phyloP scores from a whole-genome alignment of 2,113 vertebrate genomes.

The Oostethus manadensis region DNA sequence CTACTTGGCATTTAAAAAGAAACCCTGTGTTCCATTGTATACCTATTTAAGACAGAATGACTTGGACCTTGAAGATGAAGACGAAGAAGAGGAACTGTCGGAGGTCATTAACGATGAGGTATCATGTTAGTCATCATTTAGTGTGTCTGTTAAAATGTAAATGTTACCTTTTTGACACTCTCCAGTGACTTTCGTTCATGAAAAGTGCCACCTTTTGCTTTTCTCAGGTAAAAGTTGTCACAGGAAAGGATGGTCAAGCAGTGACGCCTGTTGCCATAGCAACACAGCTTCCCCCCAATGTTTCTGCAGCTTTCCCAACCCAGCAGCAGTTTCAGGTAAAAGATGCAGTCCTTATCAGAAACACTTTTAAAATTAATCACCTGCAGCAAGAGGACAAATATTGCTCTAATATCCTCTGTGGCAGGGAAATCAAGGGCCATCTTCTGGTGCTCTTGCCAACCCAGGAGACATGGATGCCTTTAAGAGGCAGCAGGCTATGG shows the following conservation, averaged over 20 bases:
- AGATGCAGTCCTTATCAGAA: slow-evolving; percentile 15
- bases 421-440: slow-evolving; percentile 79
- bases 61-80: slow-evolving; percentile 92
- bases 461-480: slow-evolving; percentile 87
- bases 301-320: slow-evolving; percentile 90
- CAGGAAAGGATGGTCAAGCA: slow-evolving; percentile 94
- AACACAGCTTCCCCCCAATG: slow-evolving; percentile 94
- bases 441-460: slow-evolving; percentile 73
- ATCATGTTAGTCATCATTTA: slow-evolving; percentile 29
- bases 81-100: slow-evolving; percentile 93
- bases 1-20: slow-evolving; percentile 93
- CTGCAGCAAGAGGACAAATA: neutral
- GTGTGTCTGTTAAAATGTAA: neutral
- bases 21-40: slow-evolving; percentile 86
- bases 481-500: slow-evolving; percentile 88
- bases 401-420: slow-evolving; percentile 20
- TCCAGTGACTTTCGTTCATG: neutral
- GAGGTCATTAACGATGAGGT: slow-evolving; percentile 97
- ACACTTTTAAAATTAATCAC: neutral
- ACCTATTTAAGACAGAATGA: slow-evolving; percentile 93
- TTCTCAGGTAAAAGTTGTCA: slow-evolving; percentile 92
- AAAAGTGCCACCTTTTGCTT: slow-evolving; percentile 1
- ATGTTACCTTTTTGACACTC: neutral
- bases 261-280: slow-evolving; percentile 95
- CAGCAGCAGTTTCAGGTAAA: slow-evolving; percentile 87